Evolutionary conservation across 2,888 invertebrate genomes (phyloP).

Genomic region (Hirtodrosophila confusa): DNA sequence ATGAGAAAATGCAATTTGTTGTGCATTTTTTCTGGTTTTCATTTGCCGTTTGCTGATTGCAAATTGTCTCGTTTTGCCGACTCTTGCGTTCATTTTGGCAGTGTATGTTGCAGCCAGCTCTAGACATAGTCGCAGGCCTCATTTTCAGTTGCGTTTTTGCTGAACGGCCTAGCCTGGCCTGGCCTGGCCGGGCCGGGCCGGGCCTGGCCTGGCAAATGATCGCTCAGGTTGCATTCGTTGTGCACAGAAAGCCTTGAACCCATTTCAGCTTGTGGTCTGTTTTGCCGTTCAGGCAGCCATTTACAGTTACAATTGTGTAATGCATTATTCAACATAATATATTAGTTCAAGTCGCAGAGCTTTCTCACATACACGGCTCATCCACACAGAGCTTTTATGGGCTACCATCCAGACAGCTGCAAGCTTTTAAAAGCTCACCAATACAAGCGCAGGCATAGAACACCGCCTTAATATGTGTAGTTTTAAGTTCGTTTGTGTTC

Average conservation of each 20-base stretch:
- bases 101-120: slow-evolving; percentile 48
- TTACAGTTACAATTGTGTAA: slow-evolving; percentile 3
- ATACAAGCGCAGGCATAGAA: not conserved
- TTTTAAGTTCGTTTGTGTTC: no score
- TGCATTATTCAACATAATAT: not conserved
- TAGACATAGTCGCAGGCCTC: slow-evolving; percentile 62
- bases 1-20: slow-evolving; percentile 75
- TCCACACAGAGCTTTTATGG: not conserved
- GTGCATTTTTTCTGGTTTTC: slow-evolving; percentile 71
- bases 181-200: slow-evolving; percentile 7
- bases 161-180: slow-evolving; percentile 23
- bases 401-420: not conserved
- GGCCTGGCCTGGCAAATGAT: slow-evolving; percentile 19
- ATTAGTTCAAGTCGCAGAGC: not conserved
- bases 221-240: slow-evolving; percentile 45
- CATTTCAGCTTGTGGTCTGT: slow-evolving; percentile 29
- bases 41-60: slow-evolving; percentile 74
- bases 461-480: no score
- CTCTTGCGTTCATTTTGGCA: slow-evolving; percentile 65
- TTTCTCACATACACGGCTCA: no score
- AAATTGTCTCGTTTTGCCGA: slow-evolving; percentile 71
- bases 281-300: slow-evolving; percentile 12
- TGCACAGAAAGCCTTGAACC: slow-evolving; percentile 59
- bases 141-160: slow-evolving; percentile 50
- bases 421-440: not conserved